Conservation (phyloP, 2,113 vertebrate genomes). For the Prunella fulvescens region DNA sequence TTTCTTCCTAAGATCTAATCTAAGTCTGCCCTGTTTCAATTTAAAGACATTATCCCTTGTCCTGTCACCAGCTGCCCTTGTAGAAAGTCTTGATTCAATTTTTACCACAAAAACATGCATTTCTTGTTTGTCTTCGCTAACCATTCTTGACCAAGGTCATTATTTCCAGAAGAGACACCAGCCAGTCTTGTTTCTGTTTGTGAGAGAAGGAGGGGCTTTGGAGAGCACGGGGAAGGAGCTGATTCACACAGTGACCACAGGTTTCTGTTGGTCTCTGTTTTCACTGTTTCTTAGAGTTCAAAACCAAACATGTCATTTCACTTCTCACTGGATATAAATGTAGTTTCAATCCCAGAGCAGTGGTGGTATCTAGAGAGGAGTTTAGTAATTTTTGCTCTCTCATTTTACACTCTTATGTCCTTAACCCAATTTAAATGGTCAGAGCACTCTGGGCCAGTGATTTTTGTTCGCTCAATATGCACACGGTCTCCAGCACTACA, state of each 20-base stretch:
- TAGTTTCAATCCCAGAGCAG: not conserved
- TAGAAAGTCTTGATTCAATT: not conserved
- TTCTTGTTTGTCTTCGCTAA: not conserved
- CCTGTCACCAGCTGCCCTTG: not conserved
- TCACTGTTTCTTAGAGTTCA: not conserved
- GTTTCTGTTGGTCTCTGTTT: not conserved
- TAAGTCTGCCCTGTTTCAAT: not conserved
- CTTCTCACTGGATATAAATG: not conserved
- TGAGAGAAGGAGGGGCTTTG: not conserved
- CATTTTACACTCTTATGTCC: not conserved
- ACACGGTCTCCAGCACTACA: not conserved
- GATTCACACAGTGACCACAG: not conserved
- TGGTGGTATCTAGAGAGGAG: not conserved
- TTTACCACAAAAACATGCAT: not conserved
- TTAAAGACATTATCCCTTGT: not conserved
- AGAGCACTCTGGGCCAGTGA: not conserved
- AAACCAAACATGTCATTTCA: not conserved
- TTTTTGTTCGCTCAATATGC: not conserved
- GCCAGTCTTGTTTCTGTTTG: not conserved
- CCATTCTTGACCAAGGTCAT: not conserved
- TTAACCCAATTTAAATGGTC: conserved; percentile 4
- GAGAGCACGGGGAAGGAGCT: not conserved
- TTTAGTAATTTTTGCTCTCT: not conserved
- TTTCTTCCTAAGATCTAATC: not conserved
- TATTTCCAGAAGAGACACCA: not conserved